Evolutionary conservation across 2,797 vertebrate species (phyloP).

Genomic region (Pithecia hirsuta): DNA sequence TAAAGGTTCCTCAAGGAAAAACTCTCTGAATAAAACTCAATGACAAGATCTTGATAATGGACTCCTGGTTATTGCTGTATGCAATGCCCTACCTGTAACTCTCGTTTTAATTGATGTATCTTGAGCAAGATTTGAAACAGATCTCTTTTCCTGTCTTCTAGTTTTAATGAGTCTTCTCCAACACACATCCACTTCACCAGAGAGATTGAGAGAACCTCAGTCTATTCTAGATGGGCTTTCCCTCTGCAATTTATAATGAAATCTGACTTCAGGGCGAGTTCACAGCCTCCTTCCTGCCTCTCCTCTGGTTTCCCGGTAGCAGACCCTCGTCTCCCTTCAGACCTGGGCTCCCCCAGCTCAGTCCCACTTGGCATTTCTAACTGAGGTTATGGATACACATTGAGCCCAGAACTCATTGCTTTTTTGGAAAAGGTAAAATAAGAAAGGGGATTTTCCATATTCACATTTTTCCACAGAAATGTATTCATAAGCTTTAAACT

Average conservation of each 20-base stretch:
- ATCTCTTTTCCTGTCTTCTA: neutral
- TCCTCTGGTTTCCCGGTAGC: conserved; percentile 74
- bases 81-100: neutral
- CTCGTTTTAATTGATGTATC: neutral
- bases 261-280: conserved; percentile 65
- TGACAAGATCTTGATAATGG: neutral
- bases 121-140: conserved; percentile 22
- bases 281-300: conserved; percentile 72
- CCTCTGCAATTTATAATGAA: conserved; percentile 72
- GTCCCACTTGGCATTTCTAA: conserved; percentile 81
- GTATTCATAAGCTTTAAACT: conserved; percentile 87
- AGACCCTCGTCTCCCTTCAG: conserved; percentile 3
- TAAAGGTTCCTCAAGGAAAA: neutral
- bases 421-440: conserved; percentile 84
- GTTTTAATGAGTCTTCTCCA: neutral
- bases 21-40: neutral
- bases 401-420: conserved; percentile 83
- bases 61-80: neutral
- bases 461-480: conserved; percentile 88
- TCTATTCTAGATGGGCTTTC: neutral
- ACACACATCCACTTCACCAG: neutral
- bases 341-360: conserved; percentile 49
- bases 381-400: conserved; percentile 81
- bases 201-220: neutral
- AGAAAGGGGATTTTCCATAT: conserved; percentile 86